Conservation (phyloP, 2,888 invertebrate species). For the Phalangium opilio region DNA sequence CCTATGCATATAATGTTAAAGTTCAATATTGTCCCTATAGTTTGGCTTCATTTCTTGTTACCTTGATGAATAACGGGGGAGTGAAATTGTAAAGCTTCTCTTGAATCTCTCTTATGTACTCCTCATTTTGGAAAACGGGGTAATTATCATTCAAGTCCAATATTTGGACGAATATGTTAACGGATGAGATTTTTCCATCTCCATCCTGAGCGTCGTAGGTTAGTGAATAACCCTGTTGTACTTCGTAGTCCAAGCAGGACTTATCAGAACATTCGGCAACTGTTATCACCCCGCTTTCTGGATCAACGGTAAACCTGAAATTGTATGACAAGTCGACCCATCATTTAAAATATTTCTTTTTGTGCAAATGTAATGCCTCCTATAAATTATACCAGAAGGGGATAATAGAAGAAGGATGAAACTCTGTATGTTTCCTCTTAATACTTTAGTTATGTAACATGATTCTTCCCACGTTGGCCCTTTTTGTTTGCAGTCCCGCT, state of each 20-base stretch:
- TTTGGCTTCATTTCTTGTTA: no score
- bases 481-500: no score
- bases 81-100: constrained; percentile 61
- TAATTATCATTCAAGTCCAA: constrained; percentile 61
- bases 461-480: no score
- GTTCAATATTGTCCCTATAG: no score
- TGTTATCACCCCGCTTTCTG: constrained; percentile 47
- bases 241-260: constrained; percentile 54
- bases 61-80: constrained; percentile 58
- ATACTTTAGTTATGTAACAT: no score
- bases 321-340: constrained; percentile 8
- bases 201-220: constrained; percentile 66
- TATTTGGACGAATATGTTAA: constrained; percentile 52
- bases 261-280: constrained; percentile 34
- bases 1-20: constrained; percentile 33
- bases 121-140: constrained; percentile 50
- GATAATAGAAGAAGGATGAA: no score
- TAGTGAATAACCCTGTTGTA: constrained; percentile 59
- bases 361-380: no score
- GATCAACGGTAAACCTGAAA: constrained; percentile 47
- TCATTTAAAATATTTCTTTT: no score
- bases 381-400: no score
- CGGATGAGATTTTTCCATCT: constrained; percentile 47
- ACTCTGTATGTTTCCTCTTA: no score
- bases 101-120: constrained; percentile 55